phyloP scores from a whole-genome alignment of 2,888 invertebrate species.

The Amphipoea oculea region DNA sequence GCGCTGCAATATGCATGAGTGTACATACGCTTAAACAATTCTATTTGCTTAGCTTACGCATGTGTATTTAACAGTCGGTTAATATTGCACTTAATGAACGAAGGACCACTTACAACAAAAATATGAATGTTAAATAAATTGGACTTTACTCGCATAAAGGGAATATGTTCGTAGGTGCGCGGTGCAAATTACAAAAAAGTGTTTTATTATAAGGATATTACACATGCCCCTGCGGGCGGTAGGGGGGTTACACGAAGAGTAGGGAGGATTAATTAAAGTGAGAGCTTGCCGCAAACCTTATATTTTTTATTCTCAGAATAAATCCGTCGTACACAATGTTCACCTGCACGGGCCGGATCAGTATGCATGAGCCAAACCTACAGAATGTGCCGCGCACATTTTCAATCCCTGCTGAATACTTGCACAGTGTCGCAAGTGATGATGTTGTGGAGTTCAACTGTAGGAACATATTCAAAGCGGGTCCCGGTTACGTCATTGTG shows the following conservation, averaged over 20 bases:
- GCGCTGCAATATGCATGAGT: neutral
- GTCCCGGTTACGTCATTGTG: slow-evolving; percentile 92
- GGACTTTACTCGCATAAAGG: slow-evolving; percentile 10
- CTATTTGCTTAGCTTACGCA: neutral
- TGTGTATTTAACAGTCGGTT: slow-evolving; percentile 1
- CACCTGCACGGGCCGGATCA: slow-evolving; percentile 95
- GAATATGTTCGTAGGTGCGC: slow-evolving; percentile 29
- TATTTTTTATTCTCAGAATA: slow-evolving; percentile 87
- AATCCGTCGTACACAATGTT: slow-evolving; percentile 92
- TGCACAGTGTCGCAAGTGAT: slow-evolving; percentile 69
- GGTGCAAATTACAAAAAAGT: slow-evolving; percentile 35
- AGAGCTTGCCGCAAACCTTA: slow-evolving; percentile 47
- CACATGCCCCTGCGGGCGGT: neutral
- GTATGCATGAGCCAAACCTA: slow-evolving; percentile 97
- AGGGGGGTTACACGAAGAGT: neutral
- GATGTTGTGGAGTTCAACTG: slow-evolving; percentile 91
- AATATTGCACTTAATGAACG: slow-evolving; percentile 1
- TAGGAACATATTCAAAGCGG: slow-evolving; percentile 93
- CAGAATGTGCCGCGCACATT: slow-evolving; percentile 98
- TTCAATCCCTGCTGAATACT: slow-evolving; percentile 86
- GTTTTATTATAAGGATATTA: slow-evolving; percentile 47
- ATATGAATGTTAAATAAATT: slow-evolving; percentile 17
- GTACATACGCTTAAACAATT: neutral
- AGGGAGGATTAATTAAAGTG: slow-evolving; percentile 58
- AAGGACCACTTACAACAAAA: slow-evolving; percentile 10